These are phyloP conservation scores for Alsophila aescularia DNA, from an alignment of 2,888 invertebrate species.

Conservation along the genomic window DNA sequence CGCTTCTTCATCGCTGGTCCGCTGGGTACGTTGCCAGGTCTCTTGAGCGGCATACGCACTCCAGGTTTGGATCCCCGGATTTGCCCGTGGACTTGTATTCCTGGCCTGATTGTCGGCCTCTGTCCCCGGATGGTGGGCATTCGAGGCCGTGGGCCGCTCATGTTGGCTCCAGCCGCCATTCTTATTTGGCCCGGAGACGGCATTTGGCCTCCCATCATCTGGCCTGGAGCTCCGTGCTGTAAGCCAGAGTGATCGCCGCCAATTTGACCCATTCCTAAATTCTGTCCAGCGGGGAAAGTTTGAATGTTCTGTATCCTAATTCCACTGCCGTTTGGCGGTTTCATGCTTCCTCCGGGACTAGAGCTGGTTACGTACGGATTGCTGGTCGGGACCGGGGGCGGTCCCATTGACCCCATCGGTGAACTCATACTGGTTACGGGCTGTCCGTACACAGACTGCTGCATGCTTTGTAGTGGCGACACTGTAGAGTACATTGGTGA, in stretches of 20 bases:
- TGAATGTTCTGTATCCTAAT: conserved; percentile 76
- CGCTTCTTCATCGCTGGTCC: conserved; percentile 76
- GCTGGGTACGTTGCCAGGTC: conserved; percentile 56
- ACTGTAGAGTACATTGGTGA: conserved; percentile 59
- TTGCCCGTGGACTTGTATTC: conserved; percentile 74
- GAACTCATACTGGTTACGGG: conserved; percentile 47
- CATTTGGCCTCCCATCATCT: conserved; percentile 61
- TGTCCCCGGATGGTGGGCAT: conserved; percentile 64
- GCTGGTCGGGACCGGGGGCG: conserved; percentile 51
- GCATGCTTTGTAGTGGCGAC: conserved; percentile 77
- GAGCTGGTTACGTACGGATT: conserved; percentile 60
- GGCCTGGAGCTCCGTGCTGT: conserved; percentile 48
- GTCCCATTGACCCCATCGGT: conserved; percentile 58
- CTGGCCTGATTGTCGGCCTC: conserved; percentile 68
- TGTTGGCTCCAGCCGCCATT: conserved; percentile 67
- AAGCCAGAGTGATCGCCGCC: conserved; percentile 12
- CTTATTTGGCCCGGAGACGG: conserved; percentile 66
- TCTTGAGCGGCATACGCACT: conserved; percentile 73
- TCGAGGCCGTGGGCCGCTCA: conserved; percentile 62
- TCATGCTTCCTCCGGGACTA: conserved; percentile 67
- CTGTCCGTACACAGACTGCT: conserved; percentile 74
- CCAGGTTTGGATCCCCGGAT: conserved; percentile 63
- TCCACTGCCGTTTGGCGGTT: conserved; percentile 54
- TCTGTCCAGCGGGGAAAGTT: conserved; percentile 69
- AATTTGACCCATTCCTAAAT: conserved; percentile 51